Percentiles rank a stretch among this genome's conserved stretches.
phyloP scores from a whole-genome alignment of 2,888 invertebrate genomes.

The Pharmacophagus antenor region DNA sequence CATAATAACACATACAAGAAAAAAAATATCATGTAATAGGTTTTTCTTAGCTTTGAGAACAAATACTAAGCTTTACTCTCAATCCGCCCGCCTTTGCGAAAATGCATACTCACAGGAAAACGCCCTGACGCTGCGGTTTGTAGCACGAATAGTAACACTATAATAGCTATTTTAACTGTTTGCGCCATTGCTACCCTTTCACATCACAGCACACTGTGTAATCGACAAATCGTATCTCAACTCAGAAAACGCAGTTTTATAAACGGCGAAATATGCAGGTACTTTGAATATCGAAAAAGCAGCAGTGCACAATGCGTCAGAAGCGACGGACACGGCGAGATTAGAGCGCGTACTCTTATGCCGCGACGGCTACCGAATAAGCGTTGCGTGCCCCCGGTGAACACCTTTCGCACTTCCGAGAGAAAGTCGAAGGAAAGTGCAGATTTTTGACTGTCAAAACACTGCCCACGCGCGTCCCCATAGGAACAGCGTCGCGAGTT shows the following conservation, averaged over 20 bases:
- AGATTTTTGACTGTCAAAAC: constrained; percentile 77
- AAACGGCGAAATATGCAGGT: constrained; percentile 73
- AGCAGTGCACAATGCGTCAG: constrained; percentile 46
- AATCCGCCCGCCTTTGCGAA: constrained; percentile 61
- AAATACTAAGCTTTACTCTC: background rate
- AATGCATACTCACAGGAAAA: constrained; percentile 72
- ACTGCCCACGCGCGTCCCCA: constrained; percentile 75
- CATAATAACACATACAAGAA: background rate
- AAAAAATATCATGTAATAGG: background rate
- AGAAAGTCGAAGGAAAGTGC: constrained; percentile 80
- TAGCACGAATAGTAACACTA: constrained; percentile 63
- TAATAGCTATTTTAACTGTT: constrained; percentile 54
- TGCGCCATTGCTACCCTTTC: constrained; percentile 56
- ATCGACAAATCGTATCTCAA: constrained; percentile 44
- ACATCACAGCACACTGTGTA: constrained; percentile 59
- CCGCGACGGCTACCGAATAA: constrained; percentile 77
- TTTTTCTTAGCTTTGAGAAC: background rate
- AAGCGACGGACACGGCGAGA: constrained; percentile 50
- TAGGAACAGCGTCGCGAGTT: constrained; percentile 73
- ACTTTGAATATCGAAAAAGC: constrained; percentile 70
- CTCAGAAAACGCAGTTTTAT: constrained; percentile 56
- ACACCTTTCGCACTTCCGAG: constrained; percentile 79
- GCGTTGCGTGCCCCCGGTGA: constrained; percentile 72
- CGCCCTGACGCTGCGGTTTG: constrained; percentile 71
- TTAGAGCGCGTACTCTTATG: constrained; percentile 77